A percentile compares a stretch with the other conserved stretches of the same genome.
Conservation (phyloP, 2,888 invertebrate species). For the Athrips mouffetella region DNA sequence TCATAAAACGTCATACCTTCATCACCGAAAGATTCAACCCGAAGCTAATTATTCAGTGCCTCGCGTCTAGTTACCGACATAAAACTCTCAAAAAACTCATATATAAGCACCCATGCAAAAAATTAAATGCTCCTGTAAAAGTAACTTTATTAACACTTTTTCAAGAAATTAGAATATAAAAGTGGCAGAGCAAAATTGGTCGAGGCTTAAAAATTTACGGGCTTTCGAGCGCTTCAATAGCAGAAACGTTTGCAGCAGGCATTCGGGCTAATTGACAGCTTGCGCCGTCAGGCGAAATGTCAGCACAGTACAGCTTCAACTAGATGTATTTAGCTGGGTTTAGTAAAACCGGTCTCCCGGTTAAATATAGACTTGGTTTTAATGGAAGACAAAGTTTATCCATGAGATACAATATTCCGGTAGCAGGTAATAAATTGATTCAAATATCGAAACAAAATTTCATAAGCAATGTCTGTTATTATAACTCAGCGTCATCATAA, state of each 20-base stretch:
- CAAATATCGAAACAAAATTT: too few species aligned
- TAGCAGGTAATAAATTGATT: too few species aligned
- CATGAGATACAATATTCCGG: too few species aligned
- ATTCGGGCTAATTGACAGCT: conserved; percentile 12
- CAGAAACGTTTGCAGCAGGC: conserved; percentile 2
- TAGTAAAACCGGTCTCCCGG: background rate
- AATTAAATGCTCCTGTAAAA: background rate
- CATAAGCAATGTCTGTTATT: too few species aligned
- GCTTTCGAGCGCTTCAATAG: conserved; percentile 10
- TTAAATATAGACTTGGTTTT: background rate
- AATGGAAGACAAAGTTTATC: too few species aligned
- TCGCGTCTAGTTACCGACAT: background rate
- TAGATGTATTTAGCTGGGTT: background rate
- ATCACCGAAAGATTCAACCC: too few species aligned
- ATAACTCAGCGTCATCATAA: background rate
- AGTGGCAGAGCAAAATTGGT: background rate
- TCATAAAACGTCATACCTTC: too few species aligned
- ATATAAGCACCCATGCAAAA: background rate
- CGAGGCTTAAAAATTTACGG: conserved; percentile 11
- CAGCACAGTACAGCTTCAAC: conserved; percentile 7
- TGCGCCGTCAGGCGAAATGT: conserved; percentile 21
- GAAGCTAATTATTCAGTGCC: too few species aligned
- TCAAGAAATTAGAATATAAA: background rate
- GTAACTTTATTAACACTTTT: background rate
- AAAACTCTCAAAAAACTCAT: background rate